These are phyloP conservation scores for Drosophila neonasuta DNA, from an alignment of 2,888 invertebrate species.

Conservation along the genomic window DNA sequence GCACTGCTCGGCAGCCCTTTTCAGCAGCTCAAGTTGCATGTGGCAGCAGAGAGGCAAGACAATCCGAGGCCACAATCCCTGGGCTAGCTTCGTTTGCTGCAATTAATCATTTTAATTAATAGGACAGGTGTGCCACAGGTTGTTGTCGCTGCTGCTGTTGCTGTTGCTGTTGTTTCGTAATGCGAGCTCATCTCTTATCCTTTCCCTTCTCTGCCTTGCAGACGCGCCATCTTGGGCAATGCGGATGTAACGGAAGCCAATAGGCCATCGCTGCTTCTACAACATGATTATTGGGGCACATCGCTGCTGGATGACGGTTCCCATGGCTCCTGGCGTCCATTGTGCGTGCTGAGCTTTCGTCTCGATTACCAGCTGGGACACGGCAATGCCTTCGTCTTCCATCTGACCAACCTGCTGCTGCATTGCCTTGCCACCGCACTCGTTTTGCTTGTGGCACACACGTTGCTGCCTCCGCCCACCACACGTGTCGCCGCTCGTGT, in stretches of 20 bases:
- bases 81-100: conserved; percentile 31
- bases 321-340: conserved; percentile 97
- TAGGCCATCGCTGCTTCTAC: conserved; percentile 85
- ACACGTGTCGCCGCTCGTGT: conserved; percentile 30
- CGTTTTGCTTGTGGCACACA: conserved; percentile 4
- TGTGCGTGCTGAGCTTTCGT: conserved; percentile 94
- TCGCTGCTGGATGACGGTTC: conserved; percentile 95
- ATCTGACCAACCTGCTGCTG: conserved; percentile 91
- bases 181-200: conserved; percentile 51
- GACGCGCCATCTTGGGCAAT: conserved; percentile 95
- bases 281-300: conserved; percentile 99
- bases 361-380: conserved; percentile 89
- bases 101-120: conserved; percentile 78
- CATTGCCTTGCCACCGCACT: conserved; percentile 87
- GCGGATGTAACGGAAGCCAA: conserved; percentile 91
- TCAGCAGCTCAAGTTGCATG: conserved; percentile 45
- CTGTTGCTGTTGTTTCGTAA: conserved; percentile 34
- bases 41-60: conserved; percentile 38
- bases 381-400: conserved; percentile 88
- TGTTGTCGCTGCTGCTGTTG: conserved; percentile 35
- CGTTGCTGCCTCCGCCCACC: conserved; percentile 82
- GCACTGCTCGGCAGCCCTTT: background rate
- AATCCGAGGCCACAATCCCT: conserved; percentile 30
- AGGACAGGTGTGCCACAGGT: conserved; percentile 77
- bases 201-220: conserved; percentile 83